These are phyloP conservation scores for Xylota segnis DNA, from an alignment of 2,888 invertebrate genomes.

Conservation along the genomic window DNA sequence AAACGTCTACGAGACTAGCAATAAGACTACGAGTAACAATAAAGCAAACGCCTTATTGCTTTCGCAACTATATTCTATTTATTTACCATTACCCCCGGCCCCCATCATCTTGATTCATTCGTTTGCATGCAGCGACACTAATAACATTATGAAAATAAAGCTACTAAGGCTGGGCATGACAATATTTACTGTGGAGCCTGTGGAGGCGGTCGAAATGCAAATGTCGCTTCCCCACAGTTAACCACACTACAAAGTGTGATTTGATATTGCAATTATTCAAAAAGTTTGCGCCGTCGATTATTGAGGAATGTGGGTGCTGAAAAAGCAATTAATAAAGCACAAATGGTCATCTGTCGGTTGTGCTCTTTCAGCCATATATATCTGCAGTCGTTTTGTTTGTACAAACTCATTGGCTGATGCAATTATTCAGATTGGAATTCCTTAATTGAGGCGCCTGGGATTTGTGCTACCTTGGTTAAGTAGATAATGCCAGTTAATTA, in stretches of 20 bases:
- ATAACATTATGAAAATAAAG: constrained; percentile 40
- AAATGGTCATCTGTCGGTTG: constrained; percentile 17
- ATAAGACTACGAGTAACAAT: constrained; percentile 34
- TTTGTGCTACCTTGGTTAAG: constrained; percentile 17
- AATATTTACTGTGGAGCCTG: constrained; percentile 36
- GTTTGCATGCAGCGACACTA: constrained; percentile 41
- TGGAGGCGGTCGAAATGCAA: constrained; percentile 58
- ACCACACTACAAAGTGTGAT: constrained; percentile 47
- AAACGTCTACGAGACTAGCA: constrained; percentile 22
- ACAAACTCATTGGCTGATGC: constrained; percentile 38
- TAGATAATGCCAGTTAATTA: constrained; percentile 27
- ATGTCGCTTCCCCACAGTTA: constrained; percentile 37
- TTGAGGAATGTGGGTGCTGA: constrained; percentile 51
- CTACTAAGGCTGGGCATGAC: constrained; percentile 26
- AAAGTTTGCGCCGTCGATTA: constrained; percentile 39
- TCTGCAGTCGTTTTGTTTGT: constrained; percentile 24
- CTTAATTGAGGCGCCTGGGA: constrained; percentile 35
- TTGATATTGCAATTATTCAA: constrained; percentile 62
- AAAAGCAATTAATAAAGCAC: constrained; percentile 59
- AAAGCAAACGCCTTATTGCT: constrained; percentile 43
- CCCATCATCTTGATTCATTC: constrained; percentile 28
- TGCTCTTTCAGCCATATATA: background rate
- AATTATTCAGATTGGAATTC: constrained; percentile 40
- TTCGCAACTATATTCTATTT: constrained; percentile 15
- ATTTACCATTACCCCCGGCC: constrained; percentile 11